Conservation (phyloP, 2,888 invertebrate genomes). For the Xestia ashworthii region DNA sequence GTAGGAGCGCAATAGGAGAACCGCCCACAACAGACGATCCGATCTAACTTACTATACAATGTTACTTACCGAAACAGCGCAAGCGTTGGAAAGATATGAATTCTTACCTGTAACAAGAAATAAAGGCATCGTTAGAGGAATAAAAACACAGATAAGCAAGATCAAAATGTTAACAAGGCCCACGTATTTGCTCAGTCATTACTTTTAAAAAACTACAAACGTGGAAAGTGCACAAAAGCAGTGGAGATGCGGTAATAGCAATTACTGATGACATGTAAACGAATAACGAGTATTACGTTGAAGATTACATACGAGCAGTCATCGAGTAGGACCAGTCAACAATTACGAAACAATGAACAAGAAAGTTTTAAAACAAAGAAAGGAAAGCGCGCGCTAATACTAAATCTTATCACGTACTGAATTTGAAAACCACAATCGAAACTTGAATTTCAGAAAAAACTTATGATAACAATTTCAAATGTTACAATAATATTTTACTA, state of each 20-base stretch:
- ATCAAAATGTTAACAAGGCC: conserved; percentile 79
- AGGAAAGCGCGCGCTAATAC: conserved; percentile 81
- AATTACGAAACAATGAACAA: conserved; percentile 87
- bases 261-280: conserved; percentile 84
- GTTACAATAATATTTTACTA: conserved; percentile 28
- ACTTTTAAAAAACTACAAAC: conserved; percentile 53
- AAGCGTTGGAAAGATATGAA: conserved; percentile 59
- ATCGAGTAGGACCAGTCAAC: conserved; percentile 76
- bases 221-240: conserved; percentile 77
- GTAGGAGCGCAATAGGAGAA: conserved; percentile 66
- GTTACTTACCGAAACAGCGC: conserved; percentile 75
- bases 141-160: conserved; percentile 66
- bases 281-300: conserved; percentile 79
- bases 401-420: conserved; percentile 77
- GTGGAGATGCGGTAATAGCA: conserved; percentile 80
- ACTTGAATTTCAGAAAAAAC: conserved; percentile 34
- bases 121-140: conserved; percentile 65
- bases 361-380: conserved; percentile 85
- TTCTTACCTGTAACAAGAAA: conserved; percentile 86
- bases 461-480: conserved; percentile 15
- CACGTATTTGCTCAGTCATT: conserved; percentile 71
- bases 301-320: conserved; percentile 80
- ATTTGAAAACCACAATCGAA: conserved; percentile 67
- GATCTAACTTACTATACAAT: conserved; percentile 66
- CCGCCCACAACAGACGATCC: conserved; percentile 70